phyloP scores from a whole-genome alignment of 1,140 invertebrate species.

The Oppia nitens region DNA sequence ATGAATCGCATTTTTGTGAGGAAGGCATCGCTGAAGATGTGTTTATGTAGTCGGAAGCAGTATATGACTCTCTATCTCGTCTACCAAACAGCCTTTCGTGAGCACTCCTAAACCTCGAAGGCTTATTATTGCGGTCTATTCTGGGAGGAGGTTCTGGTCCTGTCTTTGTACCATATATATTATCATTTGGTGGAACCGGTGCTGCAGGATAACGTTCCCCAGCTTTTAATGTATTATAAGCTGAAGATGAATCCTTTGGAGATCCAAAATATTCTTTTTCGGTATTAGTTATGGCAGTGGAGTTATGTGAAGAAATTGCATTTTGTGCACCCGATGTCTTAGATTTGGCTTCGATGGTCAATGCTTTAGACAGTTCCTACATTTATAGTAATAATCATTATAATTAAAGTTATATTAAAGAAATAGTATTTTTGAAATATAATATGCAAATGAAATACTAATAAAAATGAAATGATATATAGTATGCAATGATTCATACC shows the following conservation, averaged over 20 bases:
- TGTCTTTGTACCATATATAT: constrained; percentile 19
- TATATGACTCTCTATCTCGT: constrained; percentile 5
- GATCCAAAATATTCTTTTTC: constrained; percentile 15
- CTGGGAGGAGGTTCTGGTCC: constrained; percentile 62
- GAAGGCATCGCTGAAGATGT: constrained; percentile 3
- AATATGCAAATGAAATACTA: too few species aligned
- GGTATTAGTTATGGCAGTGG: constrained; percentile 21
- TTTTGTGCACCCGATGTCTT: constrained; percentile 19
- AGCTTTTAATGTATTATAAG: not conserved
- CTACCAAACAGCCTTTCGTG: constrained; percentile 24
- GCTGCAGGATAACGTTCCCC: not conserved
- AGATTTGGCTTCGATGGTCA: not conserved
- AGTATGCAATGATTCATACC: constrained; percentile 9
- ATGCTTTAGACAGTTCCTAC: constrained; percentile 12
- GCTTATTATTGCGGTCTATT: constrained; percentile 57
- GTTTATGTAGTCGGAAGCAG: constrained; percentile 22
- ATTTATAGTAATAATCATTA: not conserved
- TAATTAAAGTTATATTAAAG: too few species aligned
- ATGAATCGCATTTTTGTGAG: not conserved
- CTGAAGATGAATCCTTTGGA: constrained; percentile 12
- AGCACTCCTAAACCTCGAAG: constrained; percentile 30
- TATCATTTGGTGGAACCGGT: not conserved
- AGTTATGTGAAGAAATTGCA: constrained; percentile 28
- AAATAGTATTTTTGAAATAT: too few species aligned
- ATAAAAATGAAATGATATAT: not conserved